Evolutionary conservation across 2,888 invertebrate species (phyloP), one percentile per base, ranked within the genome.

Genomic region (Tetragonisca angustula): DNA sequence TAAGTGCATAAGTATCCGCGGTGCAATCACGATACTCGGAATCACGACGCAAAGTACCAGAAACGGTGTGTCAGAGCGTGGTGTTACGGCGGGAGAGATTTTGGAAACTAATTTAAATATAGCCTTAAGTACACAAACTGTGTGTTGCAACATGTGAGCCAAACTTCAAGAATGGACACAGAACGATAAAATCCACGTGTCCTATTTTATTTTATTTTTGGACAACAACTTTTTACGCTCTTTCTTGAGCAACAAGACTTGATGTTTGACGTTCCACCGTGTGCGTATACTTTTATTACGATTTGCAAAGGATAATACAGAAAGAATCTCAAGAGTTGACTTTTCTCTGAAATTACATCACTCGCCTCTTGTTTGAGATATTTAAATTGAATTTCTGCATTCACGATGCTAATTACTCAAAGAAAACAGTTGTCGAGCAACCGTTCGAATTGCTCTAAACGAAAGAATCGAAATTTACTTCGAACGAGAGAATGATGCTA

Each of bases 91-190:
- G 50, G 17, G 49, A n/a, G 49, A 32, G 61, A 19, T 72, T 72
- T 72, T 72, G 27, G 21, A 50, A 72, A 72, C 49, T 62, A 62
- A 81, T 50, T 72, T 71, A 71, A 71, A 71, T 71, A 71, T 71
- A 71, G 59, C 71, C n/a, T 61, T 49, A 59, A 61, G 59, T 71
- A 71, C 61, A 27, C 72, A 72, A 72, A 79, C 67, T 69, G 79
- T 79, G 79, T 79, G 79, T n/a, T 61, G 61, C 27, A 72, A 72
- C 27, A 49, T 21, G 27, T 17, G 49, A 50, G 32, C 50, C 49
- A 21, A 54, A 6, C 6, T 3, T 4, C 36, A 17, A 36, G 27
- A 62, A 72, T 62, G 61, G 50, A 62, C 24, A 6, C 4, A 19
- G 19, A 69, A 61, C 61, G 61, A 32, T 72, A 50, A 62, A 50